Evolutionary conservation across 1,140 invertebrate genomes (phyloP).

Genomic region (Anadara kagoshimensis): DNA sequence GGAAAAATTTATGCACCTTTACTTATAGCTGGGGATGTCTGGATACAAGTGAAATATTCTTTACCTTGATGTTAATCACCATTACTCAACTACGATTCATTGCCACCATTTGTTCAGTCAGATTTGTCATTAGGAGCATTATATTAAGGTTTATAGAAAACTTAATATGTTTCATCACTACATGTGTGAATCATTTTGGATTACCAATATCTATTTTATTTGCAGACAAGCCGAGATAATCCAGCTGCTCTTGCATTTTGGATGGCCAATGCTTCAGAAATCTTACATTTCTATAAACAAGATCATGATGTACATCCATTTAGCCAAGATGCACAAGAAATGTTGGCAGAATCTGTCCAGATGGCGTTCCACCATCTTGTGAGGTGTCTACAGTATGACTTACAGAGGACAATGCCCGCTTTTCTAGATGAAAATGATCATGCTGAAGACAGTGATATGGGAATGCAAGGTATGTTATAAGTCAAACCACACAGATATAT

Average conservation of each 20-base stretch:
- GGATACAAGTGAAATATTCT: no score
- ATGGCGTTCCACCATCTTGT: conserved; percentile 84
- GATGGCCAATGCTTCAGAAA: conserved; percentile 96
- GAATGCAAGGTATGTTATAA: neutral
- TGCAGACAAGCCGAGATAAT: conserved; percentile 67
- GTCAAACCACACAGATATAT: neutral
- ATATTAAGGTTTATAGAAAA: no score
- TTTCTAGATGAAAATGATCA: conserved; percentile 79
- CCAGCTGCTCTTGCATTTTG: conserved; percentile 84
- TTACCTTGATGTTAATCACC: no score
- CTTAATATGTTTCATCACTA: no score
- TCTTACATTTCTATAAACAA: conserved; percentile 95
- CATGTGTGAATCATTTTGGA: no score
- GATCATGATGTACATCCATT: conserved; percentile 85
- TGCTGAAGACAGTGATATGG: conserved; percentile 68
- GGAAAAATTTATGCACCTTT: no score
- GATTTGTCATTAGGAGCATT: no score
- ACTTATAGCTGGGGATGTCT: no score
- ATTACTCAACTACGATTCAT: no score
- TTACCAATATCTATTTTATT: conserved; percentile 2
- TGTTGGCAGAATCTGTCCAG: conserved; percentile 93
- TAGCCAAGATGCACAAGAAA: conserved; percentile 85
- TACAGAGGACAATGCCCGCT: conserved; percentile 77
- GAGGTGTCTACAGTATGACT: conserved; percentile 78
- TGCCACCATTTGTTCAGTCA: no score